Percentiles rank a stretch among this genome's conserved stretches.
Conservation (phyloP, 2,113 vertebrate species). For the Setophaga kirtlandii region DNA sequence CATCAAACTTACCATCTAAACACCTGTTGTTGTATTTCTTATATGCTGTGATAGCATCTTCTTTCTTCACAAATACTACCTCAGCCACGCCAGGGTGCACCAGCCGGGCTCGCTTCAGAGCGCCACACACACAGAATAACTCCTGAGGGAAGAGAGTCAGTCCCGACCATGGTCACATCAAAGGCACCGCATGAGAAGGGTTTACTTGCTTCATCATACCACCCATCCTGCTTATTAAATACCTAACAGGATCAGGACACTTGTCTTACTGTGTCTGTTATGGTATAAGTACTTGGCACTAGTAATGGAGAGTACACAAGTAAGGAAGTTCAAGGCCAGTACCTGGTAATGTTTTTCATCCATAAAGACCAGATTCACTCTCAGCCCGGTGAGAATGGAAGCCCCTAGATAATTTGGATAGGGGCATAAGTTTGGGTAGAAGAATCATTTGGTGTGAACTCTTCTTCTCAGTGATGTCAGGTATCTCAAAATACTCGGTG, state of each 20-base stretch:
- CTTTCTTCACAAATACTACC: constrained; percentile 97
- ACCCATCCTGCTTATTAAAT: not conserved
- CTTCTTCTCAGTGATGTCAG: not conserved
- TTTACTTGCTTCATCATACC: not conserved
- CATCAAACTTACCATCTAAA: constrained; percentile 86
- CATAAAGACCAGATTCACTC: not conserved
- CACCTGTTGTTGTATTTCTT: constrained; percentile 99
- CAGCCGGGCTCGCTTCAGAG: constrained; percentile 92
- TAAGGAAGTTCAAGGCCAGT: not conserved
- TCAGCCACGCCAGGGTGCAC: constrained; percentile 94
- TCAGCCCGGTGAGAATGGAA: not conserved
- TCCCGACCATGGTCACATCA: not conserved
- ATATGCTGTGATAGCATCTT: constrained; percentile 94
- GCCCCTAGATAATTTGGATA: not conserved
- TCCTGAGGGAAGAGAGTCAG: constrained; percentile 77
- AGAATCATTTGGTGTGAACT: not conserved
- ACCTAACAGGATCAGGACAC: not conserved
- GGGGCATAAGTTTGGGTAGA: not conserved
- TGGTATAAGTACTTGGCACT: not conserved
- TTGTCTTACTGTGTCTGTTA: not conserved
- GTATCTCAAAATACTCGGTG: not conserved
- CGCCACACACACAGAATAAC: constrained; percentile 96
- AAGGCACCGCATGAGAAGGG: not conserved
- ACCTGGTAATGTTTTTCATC: not conserved
- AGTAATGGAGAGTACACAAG: not conserved